phyloP scores from a whole-genome alignment of 2,113 vertebrate species.

The Oreotrochilus melanogaster region DNA sequence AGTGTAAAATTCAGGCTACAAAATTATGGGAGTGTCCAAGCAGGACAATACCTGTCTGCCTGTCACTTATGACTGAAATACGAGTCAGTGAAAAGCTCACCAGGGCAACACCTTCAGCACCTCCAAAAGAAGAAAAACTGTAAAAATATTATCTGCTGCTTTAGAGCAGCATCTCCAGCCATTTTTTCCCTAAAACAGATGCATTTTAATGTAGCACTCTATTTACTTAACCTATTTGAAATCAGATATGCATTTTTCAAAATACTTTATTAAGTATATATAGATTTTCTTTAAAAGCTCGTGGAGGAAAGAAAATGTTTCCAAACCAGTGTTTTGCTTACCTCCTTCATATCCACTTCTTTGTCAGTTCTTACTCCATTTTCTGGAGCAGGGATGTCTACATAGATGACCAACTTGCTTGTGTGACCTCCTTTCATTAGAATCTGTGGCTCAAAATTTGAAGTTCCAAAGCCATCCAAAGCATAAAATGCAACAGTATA shows the following conservation, averaged over 20 bases:
- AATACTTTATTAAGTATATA: background rate
- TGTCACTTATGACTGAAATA: background rate
- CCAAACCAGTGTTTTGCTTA: conserved; percentile 47
- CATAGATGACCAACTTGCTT: conserved; percentile 87
- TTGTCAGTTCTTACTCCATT: conserved; percentile 81
- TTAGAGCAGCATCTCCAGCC: background rate
- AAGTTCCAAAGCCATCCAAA: conserved; percentile 79
- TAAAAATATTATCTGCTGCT: background rate
- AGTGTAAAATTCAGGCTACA: background rate
- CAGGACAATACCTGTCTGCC: background rate
- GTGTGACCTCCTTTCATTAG: conserved; percentile 88
- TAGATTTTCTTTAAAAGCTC: background rate
- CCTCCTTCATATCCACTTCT: conserved; percentile 88
- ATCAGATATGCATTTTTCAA: background rate
- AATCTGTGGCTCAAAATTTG: conserved; percentile 92
- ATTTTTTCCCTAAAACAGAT: background rate
- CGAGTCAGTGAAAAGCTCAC: background rate
- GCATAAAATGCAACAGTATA: conserved; percentile 87
- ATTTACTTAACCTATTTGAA: background rate
- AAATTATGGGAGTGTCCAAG: background rate
- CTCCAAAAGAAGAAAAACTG: background rate
- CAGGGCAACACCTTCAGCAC: background rate
- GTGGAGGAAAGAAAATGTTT: background rate
- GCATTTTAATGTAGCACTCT: background rate
- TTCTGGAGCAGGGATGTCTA: conserved; percentile 79